phyloP scores from a whole-genome alignment of 2,797 vertebrate genomes.

The Rhinogobio ventralis region DNA sequence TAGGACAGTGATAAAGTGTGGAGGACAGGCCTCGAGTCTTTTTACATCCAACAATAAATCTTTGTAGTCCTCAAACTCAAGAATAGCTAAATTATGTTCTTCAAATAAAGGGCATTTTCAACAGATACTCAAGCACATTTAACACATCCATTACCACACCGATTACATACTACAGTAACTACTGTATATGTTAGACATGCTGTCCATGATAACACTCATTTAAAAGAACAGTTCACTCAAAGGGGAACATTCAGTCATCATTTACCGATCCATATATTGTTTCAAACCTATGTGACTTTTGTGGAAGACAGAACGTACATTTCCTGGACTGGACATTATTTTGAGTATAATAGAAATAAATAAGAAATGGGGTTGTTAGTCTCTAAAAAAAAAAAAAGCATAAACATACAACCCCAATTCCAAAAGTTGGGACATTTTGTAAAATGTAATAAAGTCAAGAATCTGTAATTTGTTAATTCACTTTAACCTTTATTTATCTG shows the following conservation, averaged over 20 bases:
- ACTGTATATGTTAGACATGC: neutral
- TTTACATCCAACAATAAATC: slow-evolving; percentile 26
- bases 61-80: neutral
- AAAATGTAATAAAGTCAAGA: too few species aligned
- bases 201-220: neutral
- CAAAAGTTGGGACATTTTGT: too few species aligned
- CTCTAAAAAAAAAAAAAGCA: too few species aligned
- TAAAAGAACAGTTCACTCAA: neutral
- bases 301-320: neutral
- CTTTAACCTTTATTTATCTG: neutral
- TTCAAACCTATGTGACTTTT: neutral
- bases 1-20: neutral
- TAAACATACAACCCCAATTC: neutral
- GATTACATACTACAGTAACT: neutral
- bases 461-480: neutral
- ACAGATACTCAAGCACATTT: neutral
- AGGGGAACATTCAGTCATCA: neutral
- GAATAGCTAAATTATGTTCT: slow-evolving; percentile 1
- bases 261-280: neutral
- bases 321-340: slow-evolving; percentile 1
- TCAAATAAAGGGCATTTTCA: neutral
- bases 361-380: neutral
- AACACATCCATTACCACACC: neutral
- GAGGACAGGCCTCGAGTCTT: neutral
- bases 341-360: slow-evolving; percentile 2